Base-by-base conservation (phyloP, 2,888 invertebrate genomes). In the Clunio marinus region DNA sequence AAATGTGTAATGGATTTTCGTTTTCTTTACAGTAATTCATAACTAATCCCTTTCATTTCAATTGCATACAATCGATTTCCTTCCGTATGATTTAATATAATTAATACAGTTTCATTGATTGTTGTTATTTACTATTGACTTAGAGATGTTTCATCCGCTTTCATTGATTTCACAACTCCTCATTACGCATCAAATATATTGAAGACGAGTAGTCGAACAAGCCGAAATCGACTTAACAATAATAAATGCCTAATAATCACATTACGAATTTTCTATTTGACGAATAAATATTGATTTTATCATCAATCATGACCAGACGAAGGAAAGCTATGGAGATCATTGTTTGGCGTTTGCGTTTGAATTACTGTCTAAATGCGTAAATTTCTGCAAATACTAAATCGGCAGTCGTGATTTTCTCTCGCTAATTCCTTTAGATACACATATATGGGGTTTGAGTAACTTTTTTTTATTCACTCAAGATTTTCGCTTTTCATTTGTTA, bases 221-320 rank as follows among this genome's bases (percentile, higher is more conserved):
- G n/a, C n/a, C n/a, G n/a, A n/a, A n/a, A n/a, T n/a, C n/a, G n/a
- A n/a, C 32, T 7, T 32, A 41, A 10, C 41, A 41, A 41, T 41
- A 41, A 41, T 10, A 41, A 41, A 41, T n/a, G 41, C 15, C 41
- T 41, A 41, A 41, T 41, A 41, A 41, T 41, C 41, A 41, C 41
- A 41, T 41, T 41, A 41, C 41, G 41, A 41, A 41, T 41, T n/a
- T 41, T 41, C 41, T 41, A 41, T 41, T 41, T 41, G 41, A 41
- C 41, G 41, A 41, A n/a, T 41, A 10, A 41, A 41, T 41, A 41
- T 41, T 41, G 10, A 15, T 13, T 10, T 15, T 10, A 41, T 41
- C 41, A 41, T 41, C 41, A 41, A 41, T 41, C 41, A 41, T 41
- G 41, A 15, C n/a, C 41, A 41, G 2, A 10, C 41, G 41, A 41